A percentile compares a stretch with the other conserved stretches of the same genome.
These are phyloP conservation scores for Idaea biselata DNA, from an alignment of 2,888 invertebrate genomes.

Conservation along the genomic window DNA sequence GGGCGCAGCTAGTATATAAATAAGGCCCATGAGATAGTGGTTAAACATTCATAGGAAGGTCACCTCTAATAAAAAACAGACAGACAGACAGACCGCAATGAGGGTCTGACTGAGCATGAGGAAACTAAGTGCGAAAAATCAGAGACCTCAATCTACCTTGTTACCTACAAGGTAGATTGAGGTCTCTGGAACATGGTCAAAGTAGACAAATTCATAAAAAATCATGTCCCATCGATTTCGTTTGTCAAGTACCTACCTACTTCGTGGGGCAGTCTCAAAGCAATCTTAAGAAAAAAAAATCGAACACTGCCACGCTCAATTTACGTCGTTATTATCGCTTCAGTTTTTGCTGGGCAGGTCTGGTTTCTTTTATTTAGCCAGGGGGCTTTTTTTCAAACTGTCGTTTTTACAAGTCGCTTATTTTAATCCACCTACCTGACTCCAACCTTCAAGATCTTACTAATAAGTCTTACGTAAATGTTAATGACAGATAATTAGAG, in stretches of 20 bases:
- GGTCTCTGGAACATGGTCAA: background rate
- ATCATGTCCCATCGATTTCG: background rate
- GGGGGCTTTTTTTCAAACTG: conserved; percentile 45
- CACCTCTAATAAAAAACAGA: too few species aligned
- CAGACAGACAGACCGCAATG: too few species aligned
- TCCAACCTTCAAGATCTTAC: background rate
- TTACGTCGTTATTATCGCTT: conserved; percentile 36
- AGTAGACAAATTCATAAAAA: background rate
- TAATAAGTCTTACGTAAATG: background rate
- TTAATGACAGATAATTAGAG: background rate
- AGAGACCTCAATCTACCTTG: too few species aligned
- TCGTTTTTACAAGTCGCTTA: conserved; percentile 28
- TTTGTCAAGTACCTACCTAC: background rate
- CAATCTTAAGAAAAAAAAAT: conserved; percentile 33
- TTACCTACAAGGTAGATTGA: too few species aligned
- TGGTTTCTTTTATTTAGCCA: conserved; percentile 40
- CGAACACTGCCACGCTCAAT: conserved; percentile 48
- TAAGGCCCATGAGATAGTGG: too few species aligned
- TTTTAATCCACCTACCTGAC: conserved; percentile 6
- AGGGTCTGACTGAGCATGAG: too few species aligned
- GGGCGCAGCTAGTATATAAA: too few species aligned
- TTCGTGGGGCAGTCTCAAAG: background rate
- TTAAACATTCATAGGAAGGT: too few species aligned
- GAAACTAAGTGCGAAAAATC: too few species aligned
- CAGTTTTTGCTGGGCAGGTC: conserved; percentile 42